Evolutionary conservation across 2,888 invertebrate species (phyloP).

Genomic region (Pseudanteris insignis): DNA sequence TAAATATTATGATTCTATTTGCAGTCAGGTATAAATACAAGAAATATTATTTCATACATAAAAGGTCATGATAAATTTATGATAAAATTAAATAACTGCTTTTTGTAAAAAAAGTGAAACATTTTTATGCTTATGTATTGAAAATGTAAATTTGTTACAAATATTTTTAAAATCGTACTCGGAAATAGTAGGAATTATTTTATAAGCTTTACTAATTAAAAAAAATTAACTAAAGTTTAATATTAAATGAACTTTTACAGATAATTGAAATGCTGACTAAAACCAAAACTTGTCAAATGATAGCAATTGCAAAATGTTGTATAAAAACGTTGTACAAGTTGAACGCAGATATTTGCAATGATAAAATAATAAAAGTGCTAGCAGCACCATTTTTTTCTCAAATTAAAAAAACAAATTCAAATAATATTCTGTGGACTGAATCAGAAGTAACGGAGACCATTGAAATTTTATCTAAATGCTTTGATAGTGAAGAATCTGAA

Average conservation of each 20-base stretch:
- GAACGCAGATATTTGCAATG: conserved; percentile 65
- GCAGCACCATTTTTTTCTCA: conserved; percentile 53
- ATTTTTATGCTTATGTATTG: no score
- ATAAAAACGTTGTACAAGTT: conserved; percentile 69
- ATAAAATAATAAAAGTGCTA: conserved; percentile 63
- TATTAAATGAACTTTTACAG: conserved; percentile 62
- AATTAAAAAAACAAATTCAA: conserved; percentile 10
- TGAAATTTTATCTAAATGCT: conserved; percentile 60
- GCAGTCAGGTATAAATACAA: conserved; percentile 58
- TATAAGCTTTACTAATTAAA: no score
- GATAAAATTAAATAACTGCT: no score
- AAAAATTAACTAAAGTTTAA: no score
- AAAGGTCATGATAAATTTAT: no score
- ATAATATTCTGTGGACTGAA: conserved; percentile 49
- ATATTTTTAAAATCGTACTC: no score
- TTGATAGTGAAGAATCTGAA: conserved; percentile 56
- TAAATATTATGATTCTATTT: conserved; percentile 68
- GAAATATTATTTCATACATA: no score
- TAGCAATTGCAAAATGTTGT: conserved; percentile 70
- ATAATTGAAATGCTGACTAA: conserved; percentile 67
- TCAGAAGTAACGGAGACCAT: conserved; percentile 58
- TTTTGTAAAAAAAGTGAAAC: no score
- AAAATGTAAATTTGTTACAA: conserved; percentile 5
- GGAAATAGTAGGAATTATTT: no score
- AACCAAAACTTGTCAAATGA: conserved; percentile 57